Percentiles rank a stretch among this genome's conserved stretches.
phyloP scores from a whole-genome alignment of 2,113 vertebrate species.

The Phrynosoma platyrhinos region DNA sequence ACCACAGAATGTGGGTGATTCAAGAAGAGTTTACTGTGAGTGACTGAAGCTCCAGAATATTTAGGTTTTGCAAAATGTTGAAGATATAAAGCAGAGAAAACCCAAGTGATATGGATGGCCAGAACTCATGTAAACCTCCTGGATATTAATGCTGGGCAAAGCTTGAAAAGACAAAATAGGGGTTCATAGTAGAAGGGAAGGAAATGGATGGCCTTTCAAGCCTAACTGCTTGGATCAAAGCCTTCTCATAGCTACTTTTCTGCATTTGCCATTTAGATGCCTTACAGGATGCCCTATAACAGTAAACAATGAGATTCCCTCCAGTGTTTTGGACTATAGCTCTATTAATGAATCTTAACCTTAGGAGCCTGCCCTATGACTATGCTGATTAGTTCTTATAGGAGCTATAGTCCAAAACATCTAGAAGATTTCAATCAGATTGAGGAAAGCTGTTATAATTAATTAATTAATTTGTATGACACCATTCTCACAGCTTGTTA shows the following conservation, averaged over 20 bases:
- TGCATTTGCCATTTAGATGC: not conserved
- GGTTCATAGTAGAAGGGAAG: not conserved
- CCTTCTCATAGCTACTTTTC: not conserved
- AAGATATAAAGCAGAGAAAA: not conserved
- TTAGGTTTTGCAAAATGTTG: not conserved
- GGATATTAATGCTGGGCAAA: not conserved
- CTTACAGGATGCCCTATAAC: not conserved
- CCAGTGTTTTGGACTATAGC: not conserved
- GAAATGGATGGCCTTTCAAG: not conserved
- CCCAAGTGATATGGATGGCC: too few relatives aligned
- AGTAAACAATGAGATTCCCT: not conserved
- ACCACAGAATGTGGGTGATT: not conserved
- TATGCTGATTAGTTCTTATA: too few relatives aligned
- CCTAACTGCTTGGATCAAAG: not conserved
- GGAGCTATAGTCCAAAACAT: too few relatives aligned
- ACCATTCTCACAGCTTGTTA: not conserved
- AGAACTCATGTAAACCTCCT: not conserved
- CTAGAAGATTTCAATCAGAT: too few relatives aligned
- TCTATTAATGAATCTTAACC: too few relatives aligned
- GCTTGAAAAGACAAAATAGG: not conserved
- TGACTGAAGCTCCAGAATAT: not conserved
- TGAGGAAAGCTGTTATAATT: too few relatives aligned
- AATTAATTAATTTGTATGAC: too few relatives aligned
- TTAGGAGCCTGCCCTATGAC: too few relatives aligned
- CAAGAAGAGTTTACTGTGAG: not conserved